Conservation (phyloP, 2,888 invertebrate genomes). For the Rhagophthalmus giganteus region DNA sequence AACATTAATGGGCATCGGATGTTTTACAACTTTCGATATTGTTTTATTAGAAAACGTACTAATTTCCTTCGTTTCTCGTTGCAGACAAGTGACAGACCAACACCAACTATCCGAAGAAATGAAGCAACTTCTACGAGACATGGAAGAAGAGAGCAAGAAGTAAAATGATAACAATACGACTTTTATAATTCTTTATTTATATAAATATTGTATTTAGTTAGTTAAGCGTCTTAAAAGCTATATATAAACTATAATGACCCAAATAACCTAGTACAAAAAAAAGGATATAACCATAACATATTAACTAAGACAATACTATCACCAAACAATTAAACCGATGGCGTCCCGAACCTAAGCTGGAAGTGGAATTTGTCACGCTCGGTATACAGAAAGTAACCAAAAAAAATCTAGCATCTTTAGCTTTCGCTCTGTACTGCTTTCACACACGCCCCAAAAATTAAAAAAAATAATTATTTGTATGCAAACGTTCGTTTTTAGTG, state of each 20-base stretch:
- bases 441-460: no score
- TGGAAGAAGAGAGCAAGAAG: constrained; percentile 53
- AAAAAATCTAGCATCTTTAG: constrained; percentile 9
- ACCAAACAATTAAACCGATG: no score
- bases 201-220: constrained; percentile 2
- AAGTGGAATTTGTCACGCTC: no score
- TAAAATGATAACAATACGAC: constrained; percentile 38
- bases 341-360: no score
- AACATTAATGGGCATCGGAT: no score
- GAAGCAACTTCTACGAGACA: constrained; percentile 52
- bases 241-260: no score
- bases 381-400: no score
- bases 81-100: constrained; percentile 48
- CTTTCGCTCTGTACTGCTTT: constrained; percentile 19
- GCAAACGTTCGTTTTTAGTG: not conserved
- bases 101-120: constrained; percentile 55
- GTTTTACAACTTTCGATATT: constrained; percentile 1
- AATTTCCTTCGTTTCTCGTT: constrained; percentile 24
- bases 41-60: not conserved
- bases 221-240: not conserved
- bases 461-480: constrained; percentile 1
- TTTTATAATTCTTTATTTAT: constrained; percentile 14
- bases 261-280: no score
- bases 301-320: no score
- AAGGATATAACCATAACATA: no score